Conservation (phyloP, 2,113 vertebrate species). For the Hiodon alosoides region DNA sequence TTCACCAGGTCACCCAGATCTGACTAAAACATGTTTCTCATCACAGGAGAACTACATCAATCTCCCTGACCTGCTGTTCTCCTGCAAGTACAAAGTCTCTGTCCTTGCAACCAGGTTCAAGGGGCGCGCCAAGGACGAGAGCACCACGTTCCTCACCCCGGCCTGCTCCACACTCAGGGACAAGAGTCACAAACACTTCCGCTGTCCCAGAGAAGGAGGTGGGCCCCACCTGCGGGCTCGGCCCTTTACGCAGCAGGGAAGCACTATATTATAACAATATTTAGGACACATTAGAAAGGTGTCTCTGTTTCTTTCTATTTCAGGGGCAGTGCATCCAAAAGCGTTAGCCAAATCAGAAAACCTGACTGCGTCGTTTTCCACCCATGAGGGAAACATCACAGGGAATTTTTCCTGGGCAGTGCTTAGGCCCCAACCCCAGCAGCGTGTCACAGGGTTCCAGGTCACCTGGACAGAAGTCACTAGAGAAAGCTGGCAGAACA, state of each 20-base stretch:
- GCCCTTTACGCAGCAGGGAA: background rate
- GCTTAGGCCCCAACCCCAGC: conserved; percentile 47
- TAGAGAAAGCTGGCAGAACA: conserved; percentile 68
- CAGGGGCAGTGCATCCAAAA: conserved; percentile 52
- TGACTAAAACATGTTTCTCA: conserved; percentile 17
- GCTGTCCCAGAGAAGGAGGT: conserved; percentile 68
- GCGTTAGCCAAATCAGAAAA: conserved; percentile 72
- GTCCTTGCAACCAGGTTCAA: conserved; percentile 66
- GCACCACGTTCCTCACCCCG: conserved; percentile 73
- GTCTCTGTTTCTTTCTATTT: conserved; percentile 10
- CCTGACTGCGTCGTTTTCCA: conserved; percentile 74
- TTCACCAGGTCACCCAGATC: background rate
- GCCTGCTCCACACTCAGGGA: conserved; percentile 72
- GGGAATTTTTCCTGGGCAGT: conserved; percentile 78
- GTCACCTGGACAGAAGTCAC: conserved; percentile 85
- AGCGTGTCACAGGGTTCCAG: conserved; percentile 76
- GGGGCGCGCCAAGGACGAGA: conserved; percentile 61
- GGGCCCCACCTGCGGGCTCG: conserved; percentile 15
- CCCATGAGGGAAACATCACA: conserved; percentile 70
- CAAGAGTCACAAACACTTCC: conserved; percentile 63
- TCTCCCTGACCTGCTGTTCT: conserved; percentile 75
- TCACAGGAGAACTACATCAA: conserved; percentile 75
- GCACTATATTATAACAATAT: background rate
- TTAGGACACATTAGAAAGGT: no score
- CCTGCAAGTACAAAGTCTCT: conserved; percentile 84